Percentiles rank a stretch among this genome's conserved stretches.
phyloP scores from a whole-genome alignment of 53 echinoderm and acorn worm species.

The Apostichopus leukothele region DNA sequence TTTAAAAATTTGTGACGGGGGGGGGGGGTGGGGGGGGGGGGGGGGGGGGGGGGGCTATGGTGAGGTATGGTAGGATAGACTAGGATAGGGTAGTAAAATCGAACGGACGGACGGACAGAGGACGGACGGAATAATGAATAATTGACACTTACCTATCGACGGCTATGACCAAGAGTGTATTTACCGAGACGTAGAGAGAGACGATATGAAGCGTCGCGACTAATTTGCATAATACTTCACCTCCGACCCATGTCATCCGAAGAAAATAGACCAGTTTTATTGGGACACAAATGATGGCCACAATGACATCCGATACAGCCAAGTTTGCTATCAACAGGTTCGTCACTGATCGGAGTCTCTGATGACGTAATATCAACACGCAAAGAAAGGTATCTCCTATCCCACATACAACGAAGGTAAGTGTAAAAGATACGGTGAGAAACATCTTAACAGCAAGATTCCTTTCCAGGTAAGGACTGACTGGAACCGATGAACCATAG shows the following conservation, averaged over 20 bases:
- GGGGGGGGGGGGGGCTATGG: no score
- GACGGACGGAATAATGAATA: neutral
- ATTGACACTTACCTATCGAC: slow-evolving; percentile 73
- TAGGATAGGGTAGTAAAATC: no score
- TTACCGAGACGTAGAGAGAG: slow-evolving; percentile 91
- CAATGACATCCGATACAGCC: slow-evolving; percentile 81
- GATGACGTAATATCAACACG: slow-evolving; percentile 69
- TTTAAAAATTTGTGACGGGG: no score
- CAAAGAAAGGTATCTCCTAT: slow-evolving; percentile 87
- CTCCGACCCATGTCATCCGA: slow-evolving; percentile 80
- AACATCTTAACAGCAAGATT: slow-evolving; percentile 53
- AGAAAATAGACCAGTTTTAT: slow-evolving; percentile 76
- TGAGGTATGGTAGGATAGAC: no score
- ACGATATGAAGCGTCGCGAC: slow-evolving; percentile 79
- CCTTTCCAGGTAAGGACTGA: neutral
- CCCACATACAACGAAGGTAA: slow-evolving; percentile 78
- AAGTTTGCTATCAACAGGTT: slow-evolving; percentile 91
- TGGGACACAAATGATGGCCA: slow-evolving; percentile 86
- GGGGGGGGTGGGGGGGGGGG: no score
- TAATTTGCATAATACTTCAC: slow-evolving; percentile 62
- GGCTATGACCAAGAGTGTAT: slow-evolving; percentile 88
- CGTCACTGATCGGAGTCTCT: slow-evolving; percentile 88
- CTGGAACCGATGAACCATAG: no score
- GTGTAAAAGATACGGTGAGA: slow-evolving; percentile 64
- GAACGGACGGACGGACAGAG: no score